Base-by-base conservation (phyloP, 1,140 invertebrate species). In the Nylanderia fulva region DNA sequence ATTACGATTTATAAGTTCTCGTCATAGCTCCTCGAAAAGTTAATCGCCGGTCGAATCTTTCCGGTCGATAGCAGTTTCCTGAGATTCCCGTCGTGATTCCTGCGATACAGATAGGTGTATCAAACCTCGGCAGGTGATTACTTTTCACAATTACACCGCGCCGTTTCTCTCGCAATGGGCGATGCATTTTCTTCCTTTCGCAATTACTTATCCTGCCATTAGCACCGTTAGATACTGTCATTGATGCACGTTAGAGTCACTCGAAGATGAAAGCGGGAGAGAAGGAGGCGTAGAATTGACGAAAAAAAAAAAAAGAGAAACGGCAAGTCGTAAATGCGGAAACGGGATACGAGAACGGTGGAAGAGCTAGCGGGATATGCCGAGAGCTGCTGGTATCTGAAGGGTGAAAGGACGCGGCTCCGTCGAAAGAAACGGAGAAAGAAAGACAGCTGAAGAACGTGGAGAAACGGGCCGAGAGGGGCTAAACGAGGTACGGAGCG, bases 1-100 rank as follows among this genome's bases (percentile, higher is more conserved):
- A 88, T 88, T 75, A 85, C 85, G 54, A 88, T 88, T 88, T 88
- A 88, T 88, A 83, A n/a, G 86, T 68, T 13, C 74, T 68, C 56
- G 66, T 63, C 42, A 24, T n/a, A 52, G 36, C 71, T 80, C 83
- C 85, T 87, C 85, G 29, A 72, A 61, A 45, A 87, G 82, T 60
- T 88, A 88, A 88, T 88, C 74, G 79, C 68, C 60, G 71, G 36
- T 48, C 56, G 63, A 48, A 71, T 85, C 48, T 29, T 60, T 85
- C 52, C 84, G 84, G 48, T 80, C 60, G 75, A 76, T 75, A 84
- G 33, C 63, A 52, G 79, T 52, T 15, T 48, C 18, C 68, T 74
- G 45, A 42, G 39, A n/a, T 15, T 36, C 42, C 18, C 63, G 60
- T 66, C 29, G 83, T 64, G 74, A 60, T 66, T 33, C 4, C 39